Evolutionary conservation across 1,140 invertebrate genomes (phyloP), one percentile per base, ranked within the genome.

Genomic region (Polypedilum pembai): DNA sequence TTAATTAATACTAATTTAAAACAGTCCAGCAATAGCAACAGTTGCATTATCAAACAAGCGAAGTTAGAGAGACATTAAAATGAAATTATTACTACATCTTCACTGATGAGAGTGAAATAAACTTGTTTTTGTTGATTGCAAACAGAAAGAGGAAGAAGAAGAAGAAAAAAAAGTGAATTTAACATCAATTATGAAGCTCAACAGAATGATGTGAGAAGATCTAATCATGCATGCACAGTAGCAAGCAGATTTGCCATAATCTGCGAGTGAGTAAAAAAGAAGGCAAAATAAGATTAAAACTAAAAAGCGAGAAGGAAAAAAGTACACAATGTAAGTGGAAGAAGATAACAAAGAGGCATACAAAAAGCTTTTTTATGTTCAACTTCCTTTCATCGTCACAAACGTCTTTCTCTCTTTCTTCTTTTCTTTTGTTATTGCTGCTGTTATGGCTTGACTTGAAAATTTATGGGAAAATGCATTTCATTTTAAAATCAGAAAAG

Each of bases 281-380:
- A 33, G 24, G 24, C 24, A 33, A 1, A 33, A 33, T 33, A 33
- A 33, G 24, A 33, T 33, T 33, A 33, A 33, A 33, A 5, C 5
- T 33, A 33, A 33, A n/a, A 33, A 33, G 24, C 24, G 24, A 33
- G 24, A 33, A n/a, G 45, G 45, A 56, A 56, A 56, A n/a, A 56
- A 56, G 45, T n/a, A n/a, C n/a, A n/a, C n/a, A n/a, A n/a, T n/a
- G n/a, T 33, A 33, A 33, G 24, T 33, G 24, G 24, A 33, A 5
- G 24, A 33, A 33, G 24, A 33, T 33, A 33, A 33, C 24, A 33
- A 33, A 33, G 24, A 33, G 5, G 5, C 5, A 33, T 56, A 56
- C 20, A 69, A 69, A 69, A 69, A 69, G 65, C 65, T 69, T 69
- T 69, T 69, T 69, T 69, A 69, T 69, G 65, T 69, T 69, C 65